Evolutionary conservation across 2,797 vertebrate genomes (phyloP).

Genomic region (Esox lucius): DNA sequence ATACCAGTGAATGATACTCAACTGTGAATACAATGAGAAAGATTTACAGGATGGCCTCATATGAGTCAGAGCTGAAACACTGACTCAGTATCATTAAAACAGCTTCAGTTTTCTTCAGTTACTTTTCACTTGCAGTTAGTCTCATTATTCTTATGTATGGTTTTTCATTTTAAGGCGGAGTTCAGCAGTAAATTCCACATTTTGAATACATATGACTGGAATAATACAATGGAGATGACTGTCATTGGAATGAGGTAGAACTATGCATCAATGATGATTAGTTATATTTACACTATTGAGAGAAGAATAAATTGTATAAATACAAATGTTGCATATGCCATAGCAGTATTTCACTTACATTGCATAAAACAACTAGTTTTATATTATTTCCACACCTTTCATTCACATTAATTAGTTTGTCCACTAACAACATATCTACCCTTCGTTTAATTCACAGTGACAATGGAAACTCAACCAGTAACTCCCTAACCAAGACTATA

Average conservation of each 20-base stretch:
- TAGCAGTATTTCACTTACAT: background rate
- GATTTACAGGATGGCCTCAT: background rate
- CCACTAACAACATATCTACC: constrained; percentile 12
- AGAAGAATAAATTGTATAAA: too few species aligned
- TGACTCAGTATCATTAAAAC: background rate
- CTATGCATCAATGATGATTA: too few species aligned
- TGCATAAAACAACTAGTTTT: background rate
- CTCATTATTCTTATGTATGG: background rate
- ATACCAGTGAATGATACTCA: background rate
- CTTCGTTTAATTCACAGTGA: constrained; percentile 56
- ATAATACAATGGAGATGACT: constrained; percentile 52
- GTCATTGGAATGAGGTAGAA: constrained; percentile 64
- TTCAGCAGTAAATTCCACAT: constrained; percentile 61
- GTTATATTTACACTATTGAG: too few species aligned
- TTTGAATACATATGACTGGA: constrained; percentile 47
- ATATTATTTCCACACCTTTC: too few species aligned
- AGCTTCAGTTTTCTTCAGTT: background rate
- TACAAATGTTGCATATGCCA: too few species aligned
- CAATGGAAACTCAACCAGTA: constrained; percentile 54
- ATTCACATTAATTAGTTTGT: background rate
- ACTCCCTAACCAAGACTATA: constrained; percentile 43
- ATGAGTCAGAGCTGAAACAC: background rate
- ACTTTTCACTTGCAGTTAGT: background rate
- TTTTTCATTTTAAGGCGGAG: constrained; percentile 50
- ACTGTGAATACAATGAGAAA: background rate